phyloP scores from a whole-genome alignment of 2,888 invertebrate species.

The Stomorhina lunata region DNA sequence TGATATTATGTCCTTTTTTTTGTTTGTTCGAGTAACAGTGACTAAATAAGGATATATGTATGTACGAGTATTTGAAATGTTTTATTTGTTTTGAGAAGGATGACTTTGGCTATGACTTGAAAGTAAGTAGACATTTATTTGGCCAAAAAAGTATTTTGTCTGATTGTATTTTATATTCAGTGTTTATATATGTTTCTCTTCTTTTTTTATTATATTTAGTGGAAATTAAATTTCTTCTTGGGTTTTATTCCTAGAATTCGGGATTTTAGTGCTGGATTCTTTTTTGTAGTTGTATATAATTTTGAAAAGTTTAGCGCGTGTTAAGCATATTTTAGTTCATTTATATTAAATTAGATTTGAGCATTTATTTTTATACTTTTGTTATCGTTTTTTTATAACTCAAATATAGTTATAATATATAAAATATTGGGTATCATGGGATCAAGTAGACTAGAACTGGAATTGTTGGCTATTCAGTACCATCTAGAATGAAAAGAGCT shows the following conservation, averaged over 20 bases:
- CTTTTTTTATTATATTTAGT: no score
- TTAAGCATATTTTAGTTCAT: conserved; percentile 77
- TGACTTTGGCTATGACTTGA: conserved; percentile 14
- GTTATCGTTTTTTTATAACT: not conserved
- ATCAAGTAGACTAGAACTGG: conserved; percentile 5
- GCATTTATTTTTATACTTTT: conserved; percentile 24
- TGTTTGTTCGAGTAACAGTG: not conserved
- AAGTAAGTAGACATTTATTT: conserved; percentile 1
- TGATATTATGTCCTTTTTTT: conserved; percentile 9
- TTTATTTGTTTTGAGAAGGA: not conserved
- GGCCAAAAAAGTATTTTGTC: conserved; percentile 5
- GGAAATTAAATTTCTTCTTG: conserved; percentile 3
- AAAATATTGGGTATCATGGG: conserved; percentile 10
- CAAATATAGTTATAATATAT: not conserved
- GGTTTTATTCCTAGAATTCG: not conserved
- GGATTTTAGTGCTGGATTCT: not conserved
- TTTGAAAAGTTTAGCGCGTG: conserved; percentile 70
- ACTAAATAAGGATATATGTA: no score
- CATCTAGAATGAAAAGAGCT: no score
- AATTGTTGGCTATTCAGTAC: no score
- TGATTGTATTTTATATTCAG: conserved; percentile 46
- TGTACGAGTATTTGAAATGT: not conserved
- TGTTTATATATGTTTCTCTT: conserved; percentile 52
- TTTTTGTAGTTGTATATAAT: conserved; percentile 15
- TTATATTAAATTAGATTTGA: conserved; percentile 76